phyloP scores from a whole-genome alignment of 2,888 invertebrate species.

The Leptarthrus brevirostris region DNA sequence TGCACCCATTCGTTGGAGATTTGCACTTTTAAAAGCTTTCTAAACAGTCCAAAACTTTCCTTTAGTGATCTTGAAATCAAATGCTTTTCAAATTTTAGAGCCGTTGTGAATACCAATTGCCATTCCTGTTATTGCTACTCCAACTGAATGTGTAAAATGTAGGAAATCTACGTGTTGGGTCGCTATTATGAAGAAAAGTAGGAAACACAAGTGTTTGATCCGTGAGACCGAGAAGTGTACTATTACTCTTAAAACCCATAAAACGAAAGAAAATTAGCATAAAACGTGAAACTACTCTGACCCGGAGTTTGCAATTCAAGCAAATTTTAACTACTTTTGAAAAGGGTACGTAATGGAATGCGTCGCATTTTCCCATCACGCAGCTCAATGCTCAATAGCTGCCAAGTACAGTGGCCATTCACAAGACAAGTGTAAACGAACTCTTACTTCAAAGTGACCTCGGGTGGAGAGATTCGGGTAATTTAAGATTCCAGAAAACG shows the following conservation, averaged over 20 bases:
- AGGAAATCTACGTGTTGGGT: slow-evolving; percentile 16
- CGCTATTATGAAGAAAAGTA: neutral
- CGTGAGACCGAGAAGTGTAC: slow-evolving; percentile 28
- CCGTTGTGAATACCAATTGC: neutral
- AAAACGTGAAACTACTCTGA: slow-evolving; percentile 36
- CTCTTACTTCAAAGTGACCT: slow-evolving; percentile 20
- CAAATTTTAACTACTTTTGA: slow-evolving; percentile 1
- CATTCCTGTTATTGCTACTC: no score
- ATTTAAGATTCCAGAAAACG: slow-evolving; percentile 24
- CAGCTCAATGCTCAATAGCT: slow-evolving; percentile 7
- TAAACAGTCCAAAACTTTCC: no score
- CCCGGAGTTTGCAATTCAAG: neutral
- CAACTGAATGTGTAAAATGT: neutral
- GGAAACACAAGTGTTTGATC: slow-evolving; percentile 17
- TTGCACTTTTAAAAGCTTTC: no score
- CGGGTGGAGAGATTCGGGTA: neutral
- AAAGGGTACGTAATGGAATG: slow-evolving; percentile 7
- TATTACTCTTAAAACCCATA: slow-evolving; percentile 45
- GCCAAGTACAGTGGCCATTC: neutral
- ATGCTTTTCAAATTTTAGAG: neutral
- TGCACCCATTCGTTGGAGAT: no score
- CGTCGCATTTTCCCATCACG: slow-evolving; percentile 26
- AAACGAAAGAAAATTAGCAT: slow-evolving; percentile 40
- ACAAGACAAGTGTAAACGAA: slow-evolving; percentile 14
- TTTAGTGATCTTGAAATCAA: neutral